A percentile compares a stretch with the other conserved stretches of the same genome.
phyloP scores from a whole-genome alignment of 2,888 invertebrate genomes.

The Leptopilina myrica region DNA sequence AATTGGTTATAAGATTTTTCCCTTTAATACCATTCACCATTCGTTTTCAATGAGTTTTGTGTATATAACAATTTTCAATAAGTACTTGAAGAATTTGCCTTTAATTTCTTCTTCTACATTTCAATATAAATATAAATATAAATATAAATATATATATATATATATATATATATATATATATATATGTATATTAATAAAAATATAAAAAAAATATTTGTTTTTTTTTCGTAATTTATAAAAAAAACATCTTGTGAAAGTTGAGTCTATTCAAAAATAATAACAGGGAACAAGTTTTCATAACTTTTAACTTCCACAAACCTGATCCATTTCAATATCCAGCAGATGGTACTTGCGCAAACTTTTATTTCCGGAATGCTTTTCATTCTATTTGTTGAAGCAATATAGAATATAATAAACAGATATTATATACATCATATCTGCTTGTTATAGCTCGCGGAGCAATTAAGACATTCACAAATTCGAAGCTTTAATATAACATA shows the following conservation, averaged over 20 bases:
- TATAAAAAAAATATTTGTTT: background rate
- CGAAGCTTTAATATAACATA: background rate
- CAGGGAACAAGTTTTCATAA: constrained; percentile 1
- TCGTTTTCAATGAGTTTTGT: background rate
- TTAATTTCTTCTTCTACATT: too few relatives aligned
- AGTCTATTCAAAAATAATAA: constrained; percentile 12
- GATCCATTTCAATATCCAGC: constrained; percentile 11
- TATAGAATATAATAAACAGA: background rate
- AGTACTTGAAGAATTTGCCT: background rate
- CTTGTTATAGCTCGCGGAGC: background rate
- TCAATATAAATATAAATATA: too few relatives aligned
- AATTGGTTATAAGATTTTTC: background rate
- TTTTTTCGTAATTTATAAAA: constrained; percentile 7
- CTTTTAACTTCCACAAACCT: background rate
- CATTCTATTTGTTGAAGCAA: background rate
- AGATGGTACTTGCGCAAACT: constrained; percentile 10
- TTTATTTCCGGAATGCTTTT: constrained; percentile 17
- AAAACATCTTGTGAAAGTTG: constrained; percentile 9
- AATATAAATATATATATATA: too few relatives aligned
- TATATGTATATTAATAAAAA: too few relatives aligned
- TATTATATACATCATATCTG: background rate
- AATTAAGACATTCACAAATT: background rate
- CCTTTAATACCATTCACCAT: background rate
- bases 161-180: too few relatives aligned
- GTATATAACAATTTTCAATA: too few relatives aligned